A percentile compares a stretch with the other conserved stretches of the same genome.
Evolutionary conservation across 53 echinoderm and acorn worm genomes (phyloP).

Genomic region (Arbacia lixula): DNA sequence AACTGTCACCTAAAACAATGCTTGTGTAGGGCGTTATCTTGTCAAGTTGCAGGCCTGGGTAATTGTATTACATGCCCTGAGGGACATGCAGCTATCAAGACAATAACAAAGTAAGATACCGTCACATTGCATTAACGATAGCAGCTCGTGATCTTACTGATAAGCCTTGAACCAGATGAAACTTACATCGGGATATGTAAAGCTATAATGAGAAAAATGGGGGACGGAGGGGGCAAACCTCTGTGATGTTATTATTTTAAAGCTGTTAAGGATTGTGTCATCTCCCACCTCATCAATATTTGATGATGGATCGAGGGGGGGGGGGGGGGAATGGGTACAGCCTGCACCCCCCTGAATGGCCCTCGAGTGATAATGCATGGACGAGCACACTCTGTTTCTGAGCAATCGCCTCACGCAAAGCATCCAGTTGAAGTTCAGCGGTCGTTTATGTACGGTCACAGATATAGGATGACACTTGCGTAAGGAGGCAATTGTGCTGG

Average conservation of each 20-base stretch:
- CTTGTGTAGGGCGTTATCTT: too few species aligned
- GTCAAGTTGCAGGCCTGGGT: too few species aligned
- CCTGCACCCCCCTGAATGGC: too few species aligned
- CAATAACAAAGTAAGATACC: too few species aligned
- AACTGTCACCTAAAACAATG: too few species aligned
- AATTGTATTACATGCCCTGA: too few species aligned
- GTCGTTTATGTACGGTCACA: conserved; percentile 12
- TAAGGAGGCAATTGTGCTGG: conserved; percentile 34
- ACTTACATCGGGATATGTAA: conserved; percentile 19
- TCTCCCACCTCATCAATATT: conserved; percentile 36
- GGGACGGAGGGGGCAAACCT: conserved; percentile 2
- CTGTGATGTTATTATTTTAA: conserved; percentile 23
- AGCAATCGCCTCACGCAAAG: too few species aligned
- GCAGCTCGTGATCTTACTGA: conserved; percentile 17
- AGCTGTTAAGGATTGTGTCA: not conserved
- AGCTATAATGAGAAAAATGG: not conserved
- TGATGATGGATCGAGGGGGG: not conserved
- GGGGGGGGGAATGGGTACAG: too few species aligned
- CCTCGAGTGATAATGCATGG: too few species aligned
- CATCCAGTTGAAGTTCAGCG: conserved; percentile 21
- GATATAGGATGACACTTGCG: conserved; percentile 39
- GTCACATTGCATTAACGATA: conserved; percentile 6
- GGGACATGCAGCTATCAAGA: too few species aligned
- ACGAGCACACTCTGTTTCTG: too few species aligned
- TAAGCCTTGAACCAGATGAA: conserved; percentile 22